Conservation (phyloP, 1,140 invertebrate species). For the Thrips palmi region DNA sequence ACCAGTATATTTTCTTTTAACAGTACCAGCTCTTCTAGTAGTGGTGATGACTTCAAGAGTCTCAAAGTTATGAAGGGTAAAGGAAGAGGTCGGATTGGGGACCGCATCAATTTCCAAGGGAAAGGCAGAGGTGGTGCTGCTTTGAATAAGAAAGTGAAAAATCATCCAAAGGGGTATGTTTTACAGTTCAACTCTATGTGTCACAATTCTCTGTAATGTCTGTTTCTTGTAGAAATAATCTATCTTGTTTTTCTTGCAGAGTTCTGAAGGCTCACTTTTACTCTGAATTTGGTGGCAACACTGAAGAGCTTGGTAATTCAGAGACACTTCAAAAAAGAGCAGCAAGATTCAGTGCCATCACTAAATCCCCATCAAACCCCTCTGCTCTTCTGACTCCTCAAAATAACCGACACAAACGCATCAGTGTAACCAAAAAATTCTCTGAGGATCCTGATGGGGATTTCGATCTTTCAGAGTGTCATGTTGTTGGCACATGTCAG, state of each 20-base stretch:
- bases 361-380: no score
- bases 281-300: slow-evolving; percentile 37
- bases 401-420: slow-evolving; percentile 10
- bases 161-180: slow-evolving; percentile 4
- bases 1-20: no score
- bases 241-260: no score
- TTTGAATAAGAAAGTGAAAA: slow-evolving; percentile 5
- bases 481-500: slow-evolving; percentile 82
- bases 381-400: no score
- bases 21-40: slow-evolving; percentile 12
- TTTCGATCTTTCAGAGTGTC: slow-evolving; percentile 63
- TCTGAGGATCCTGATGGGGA: slow-evolving; percentile 38
- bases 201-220: neutral
- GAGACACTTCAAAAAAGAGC: slow-evolving; percentile 67
- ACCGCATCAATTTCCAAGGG: slow-evolving; percentile 4
- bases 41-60: slow-evolving; percentile 13
- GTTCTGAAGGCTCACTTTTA: slow-evolving; percentile 34
- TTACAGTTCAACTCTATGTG: neutral
- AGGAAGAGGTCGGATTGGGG: slow-evolving; percentile 9
- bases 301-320: slow-evolving; percentile 23
- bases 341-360: slow-evolving; percentile 49
- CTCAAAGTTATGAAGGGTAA: slow-evolving; percentile 11
- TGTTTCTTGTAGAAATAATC: no score
- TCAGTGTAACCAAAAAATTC: slow-evolving; percentile 24
- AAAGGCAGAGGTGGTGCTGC: no score